These are phyloP conservation scores for Tyria jacobaeae DNA, from an alignment of 2,888 invertebrate species.

Conservation along the genomic window DNA sequence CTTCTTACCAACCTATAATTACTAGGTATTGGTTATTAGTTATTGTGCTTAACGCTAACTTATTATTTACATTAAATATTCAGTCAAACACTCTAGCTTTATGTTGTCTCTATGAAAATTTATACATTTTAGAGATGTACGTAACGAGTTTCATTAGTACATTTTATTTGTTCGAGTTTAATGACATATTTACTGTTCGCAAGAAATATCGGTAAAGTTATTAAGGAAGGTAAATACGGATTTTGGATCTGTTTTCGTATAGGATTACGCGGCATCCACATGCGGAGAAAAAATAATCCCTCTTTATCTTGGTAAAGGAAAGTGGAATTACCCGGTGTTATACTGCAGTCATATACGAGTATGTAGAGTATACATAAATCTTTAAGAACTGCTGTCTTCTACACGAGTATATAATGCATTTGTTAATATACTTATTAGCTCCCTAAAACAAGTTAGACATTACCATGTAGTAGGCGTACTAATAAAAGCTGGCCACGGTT, in stretches of 20 bases:
- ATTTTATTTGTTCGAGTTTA: conserved; percentile 58
- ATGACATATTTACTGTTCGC: conserved; percentile 58
- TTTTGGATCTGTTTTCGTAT: conserved; percentile 32
- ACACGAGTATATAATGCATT: background rate
- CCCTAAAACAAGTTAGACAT: too few relatives aligned
- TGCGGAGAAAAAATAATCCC: conserved; percentile 21
- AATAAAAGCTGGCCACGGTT: conserved; percentile 34
- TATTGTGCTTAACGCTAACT: too few relatives aligned
- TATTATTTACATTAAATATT: too few relatives aligned
- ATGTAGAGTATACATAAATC: conserved; percentile 26
- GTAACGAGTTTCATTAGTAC: conserved; percentile 57
- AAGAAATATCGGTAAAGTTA: conserved; percentile 42
- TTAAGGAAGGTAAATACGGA: conserved; percentile 27
- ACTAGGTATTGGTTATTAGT: too few relatives aligned
- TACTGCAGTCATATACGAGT: conserved; percentile 28
- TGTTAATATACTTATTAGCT: background rate
- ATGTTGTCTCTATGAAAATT: conserved; percentile 56
- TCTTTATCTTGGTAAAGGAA: conserved; percentile 25
- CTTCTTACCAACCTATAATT: too few relatives aligned
- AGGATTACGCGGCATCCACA: conserved; percentile 20
- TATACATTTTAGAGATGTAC: conserved; percentile 56
- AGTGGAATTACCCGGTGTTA: conserved; percentile 27
- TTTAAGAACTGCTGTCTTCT: conserved; percentile 7
- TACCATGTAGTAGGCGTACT: too few relatives aligned
- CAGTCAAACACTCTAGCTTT: conserved; percentile 56